Conservation (phyloP, 2,888 invertebrate genomes). For the Brenthis ino region DNA sequence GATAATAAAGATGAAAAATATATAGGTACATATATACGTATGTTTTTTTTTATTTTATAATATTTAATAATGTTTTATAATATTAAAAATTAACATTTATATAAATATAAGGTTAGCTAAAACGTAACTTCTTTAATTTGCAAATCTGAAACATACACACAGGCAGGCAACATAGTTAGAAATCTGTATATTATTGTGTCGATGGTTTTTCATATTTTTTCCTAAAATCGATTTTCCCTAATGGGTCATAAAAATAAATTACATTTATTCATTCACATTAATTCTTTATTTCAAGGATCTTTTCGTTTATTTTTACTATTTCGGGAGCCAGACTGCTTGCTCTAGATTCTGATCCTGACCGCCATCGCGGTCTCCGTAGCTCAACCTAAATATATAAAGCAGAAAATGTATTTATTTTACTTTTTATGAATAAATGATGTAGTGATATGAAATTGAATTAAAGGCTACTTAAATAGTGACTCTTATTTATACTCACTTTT, state of each 20-base stretch:
- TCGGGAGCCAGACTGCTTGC: constrained; percentile 33
- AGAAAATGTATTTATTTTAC: constrained; percentile 21
- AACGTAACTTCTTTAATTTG: no score
- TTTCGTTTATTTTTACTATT: constrained; percentile 30
- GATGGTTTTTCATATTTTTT: no score
- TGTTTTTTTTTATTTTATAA: background rate
- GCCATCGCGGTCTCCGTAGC: constrained; percentile 20
- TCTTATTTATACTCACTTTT: no score
- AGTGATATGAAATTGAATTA: constrained; percentile 12
- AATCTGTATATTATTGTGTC: no score
- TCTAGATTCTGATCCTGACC: constrained; percentile 29
- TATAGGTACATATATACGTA: background rate
- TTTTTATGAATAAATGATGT: constrained; percentile 21
- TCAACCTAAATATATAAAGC: constrained; percentile 27
- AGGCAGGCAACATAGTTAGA: no score
- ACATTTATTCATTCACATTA: background rate
- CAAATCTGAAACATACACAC: no score
- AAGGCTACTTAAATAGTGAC: no score
- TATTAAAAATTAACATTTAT: no score
- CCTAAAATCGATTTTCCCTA: no score
- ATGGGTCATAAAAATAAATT: background rate
- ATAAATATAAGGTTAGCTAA: no score
- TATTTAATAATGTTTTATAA: background rate
- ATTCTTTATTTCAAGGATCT: background rate
- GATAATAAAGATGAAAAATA: background rate